These are phyloP conservation scores for Danaus melanippus DNA, from an alignment of 1,140 invertebrate species.

Conservation along the genomic window DNA sequence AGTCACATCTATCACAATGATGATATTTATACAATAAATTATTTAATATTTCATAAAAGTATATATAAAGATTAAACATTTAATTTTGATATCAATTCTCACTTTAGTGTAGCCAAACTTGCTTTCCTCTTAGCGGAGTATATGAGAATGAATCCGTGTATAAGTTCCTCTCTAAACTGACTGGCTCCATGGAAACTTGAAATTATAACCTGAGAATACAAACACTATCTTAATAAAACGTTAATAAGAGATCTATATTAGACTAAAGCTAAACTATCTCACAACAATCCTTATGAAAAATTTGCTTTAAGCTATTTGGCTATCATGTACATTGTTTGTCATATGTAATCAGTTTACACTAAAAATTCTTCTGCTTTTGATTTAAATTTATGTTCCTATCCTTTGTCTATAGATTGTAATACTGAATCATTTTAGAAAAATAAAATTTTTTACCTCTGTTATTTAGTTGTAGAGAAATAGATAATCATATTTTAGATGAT, in stretches of 20 bases:
- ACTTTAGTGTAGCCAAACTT: constrained; percentile 93
- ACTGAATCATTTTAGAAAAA: background rate
- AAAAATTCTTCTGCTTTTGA: background rate
- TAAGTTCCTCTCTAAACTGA: constrained; percentile 91
- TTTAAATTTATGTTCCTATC: background rate
- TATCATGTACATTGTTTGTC: too few relatives aligned
- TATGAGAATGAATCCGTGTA: constrained; percentile 96
- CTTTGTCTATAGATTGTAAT: background rate
- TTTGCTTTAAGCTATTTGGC: too few relatives aligned
- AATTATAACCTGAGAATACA: constrained; percentile 78
- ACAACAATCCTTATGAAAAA: too few relatives aligned
- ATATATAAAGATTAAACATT: constrained; percentile 18
- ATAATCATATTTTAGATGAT: too few relatives aligned
- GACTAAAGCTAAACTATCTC: too few relatives aligned
- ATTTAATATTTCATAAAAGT: too few relatives aligned
- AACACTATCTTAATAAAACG: too few relatives aligned
- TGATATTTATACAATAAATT: too few relatives aligned
- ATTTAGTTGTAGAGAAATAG: too few relatives aligned
- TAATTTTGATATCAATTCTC: constrained; percentile 42
- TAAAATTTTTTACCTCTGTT: too few relatives aligned
- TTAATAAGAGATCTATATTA: too few relatives aligned
- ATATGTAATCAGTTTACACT: constrained; percentile 1
- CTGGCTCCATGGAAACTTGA: constrained; percentile 96
- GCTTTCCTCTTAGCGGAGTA: constrained; percentile 97
- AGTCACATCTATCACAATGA: too few relatives aligned